Evolutionary conservation across 53 echinoderm and acorn worm genomes (phyloP).

Genomic region (Apostichopus leukothele): DNA sequence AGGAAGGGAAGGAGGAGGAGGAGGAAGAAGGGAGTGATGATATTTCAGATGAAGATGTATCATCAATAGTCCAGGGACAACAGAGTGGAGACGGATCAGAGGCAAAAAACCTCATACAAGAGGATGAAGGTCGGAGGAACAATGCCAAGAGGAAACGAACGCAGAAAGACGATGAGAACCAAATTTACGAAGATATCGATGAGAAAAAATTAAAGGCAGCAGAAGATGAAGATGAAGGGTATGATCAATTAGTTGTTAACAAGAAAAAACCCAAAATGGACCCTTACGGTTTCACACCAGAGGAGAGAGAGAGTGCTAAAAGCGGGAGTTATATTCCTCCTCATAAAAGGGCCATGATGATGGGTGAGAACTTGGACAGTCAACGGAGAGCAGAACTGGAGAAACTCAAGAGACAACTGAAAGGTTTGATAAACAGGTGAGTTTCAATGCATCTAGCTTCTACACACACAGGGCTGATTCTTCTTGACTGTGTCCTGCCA

Average conservation of each 20-base stretch:
- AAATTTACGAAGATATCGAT: neutral
- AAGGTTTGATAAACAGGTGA: constrained; percentile 91
- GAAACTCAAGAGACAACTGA: constrained; percentile 79
- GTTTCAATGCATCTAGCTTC: neutral
- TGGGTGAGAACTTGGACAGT: constrained; percentile 61
- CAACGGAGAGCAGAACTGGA: constrained; percentile 75
- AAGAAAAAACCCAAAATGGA: constrained; percentile 64
- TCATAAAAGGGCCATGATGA: constrained; percentile 92
- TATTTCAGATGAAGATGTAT: constrained; percentile 29
- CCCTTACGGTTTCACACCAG: constrained; percentile 72
- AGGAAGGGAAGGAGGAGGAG: neutral
- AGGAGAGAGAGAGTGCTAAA: constrained; percentile 22
- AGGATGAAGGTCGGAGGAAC: neutral
- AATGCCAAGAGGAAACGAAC: neutral
- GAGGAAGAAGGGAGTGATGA: constrained; percentile 23
- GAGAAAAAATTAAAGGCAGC: neutral
- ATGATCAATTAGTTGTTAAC: neutral
- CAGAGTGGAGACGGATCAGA: constrained; percentile 9
- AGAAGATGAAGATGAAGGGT: neutral
- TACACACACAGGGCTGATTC: too few species aligned
- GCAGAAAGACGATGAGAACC: neutral
- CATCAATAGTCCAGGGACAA: neutral
- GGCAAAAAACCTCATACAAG: neutral
- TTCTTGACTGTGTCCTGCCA: too few species aligned
- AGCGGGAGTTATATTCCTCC: constrained; percentile 77